These are phyloP conservation scores for Pammene fasciana DNA, from an alignment of 2,888 invertebrate species.

Conservation along the genomic window DNA sequence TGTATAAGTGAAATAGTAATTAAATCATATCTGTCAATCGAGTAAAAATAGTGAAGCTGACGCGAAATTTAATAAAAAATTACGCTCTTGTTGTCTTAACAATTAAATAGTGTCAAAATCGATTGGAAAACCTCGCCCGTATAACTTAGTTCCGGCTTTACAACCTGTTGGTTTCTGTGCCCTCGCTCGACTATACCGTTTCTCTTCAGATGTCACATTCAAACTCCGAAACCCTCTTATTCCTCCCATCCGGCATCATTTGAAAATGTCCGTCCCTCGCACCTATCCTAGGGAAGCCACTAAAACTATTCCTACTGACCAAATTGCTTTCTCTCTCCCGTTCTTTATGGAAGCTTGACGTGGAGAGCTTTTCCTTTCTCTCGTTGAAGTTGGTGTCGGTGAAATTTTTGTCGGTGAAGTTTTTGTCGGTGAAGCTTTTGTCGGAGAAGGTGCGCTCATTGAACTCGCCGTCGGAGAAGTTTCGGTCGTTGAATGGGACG, in stretches of 20 bases:
- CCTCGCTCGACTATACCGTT: constrained; percentile 6
- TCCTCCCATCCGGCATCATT: constrained; percentile 75
- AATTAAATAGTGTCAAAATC: no score
- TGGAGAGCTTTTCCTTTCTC: constrained; percentile 75
- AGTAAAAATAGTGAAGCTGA: no score
- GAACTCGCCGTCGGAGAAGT: constrained; percentile 74
- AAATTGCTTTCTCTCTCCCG: constrained; percentile 73
- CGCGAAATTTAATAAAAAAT: no score
- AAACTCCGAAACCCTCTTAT: constrained; percentile 85
- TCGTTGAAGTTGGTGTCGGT: constrained; percentile 47
- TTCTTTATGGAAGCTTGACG: constrained; percentile 77
- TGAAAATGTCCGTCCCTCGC: constrained; percentile 74
- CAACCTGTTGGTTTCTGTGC: not conserved
- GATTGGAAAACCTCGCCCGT: no score
- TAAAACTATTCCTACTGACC: constrained; percentile 80
- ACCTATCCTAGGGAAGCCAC: constrained; percentile 75
- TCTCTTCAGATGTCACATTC: constrained; percentile 83
- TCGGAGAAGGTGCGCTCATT: constrained; percentile 71
- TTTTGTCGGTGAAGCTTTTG: constrained; percentile 58
- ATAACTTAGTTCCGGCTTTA: no score
- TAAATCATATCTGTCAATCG: no score
- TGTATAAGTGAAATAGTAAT: no score
- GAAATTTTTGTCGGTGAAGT: constrained; percentile 61
- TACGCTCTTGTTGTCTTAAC: no score
- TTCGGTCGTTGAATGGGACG: constrained; percentile 73